phyloP scores from a whole-genome alignment of 2,888 invertebrate species.

The Lordiphosa fenestrarum region DNA sequence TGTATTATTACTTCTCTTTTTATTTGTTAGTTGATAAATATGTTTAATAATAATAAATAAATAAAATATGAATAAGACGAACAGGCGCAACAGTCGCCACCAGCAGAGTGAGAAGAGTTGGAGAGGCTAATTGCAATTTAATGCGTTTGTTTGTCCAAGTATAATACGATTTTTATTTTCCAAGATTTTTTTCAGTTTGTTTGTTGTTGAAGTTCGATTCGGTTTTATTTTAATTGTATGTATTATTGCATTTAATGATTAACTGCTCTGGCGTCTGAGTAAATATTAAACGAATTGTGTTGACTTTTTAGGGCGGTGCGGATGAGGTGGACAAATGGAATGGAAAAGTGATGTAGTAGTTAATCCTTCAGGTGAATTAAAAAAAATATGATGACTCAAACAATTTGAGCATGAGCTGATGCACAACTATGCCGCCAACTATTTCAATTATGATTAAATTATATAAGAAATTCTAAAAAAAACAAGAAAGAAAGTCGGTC shows the following conservation, averaged over 20 bases:
- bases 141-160: conserved; percentile 61
- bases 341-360: too few relatives aligned
- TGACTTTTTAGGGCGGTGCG: too few relatives aligned
- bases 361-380: too few relatives aligned
- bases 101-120: conserved; percentile 5
- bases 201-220: conserved; percentile 25
- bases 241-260: conserved; percentile 38
- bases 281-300: conserved; percentile 17
- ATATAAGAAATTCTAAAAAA: too few relatives aligned
- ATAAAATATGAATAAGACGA: conserved; percentile 6
- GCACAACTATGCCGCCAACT: too few relatives aligned
- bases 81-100: not conserved
- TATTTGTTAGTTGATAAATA: conserved; percentile 34
- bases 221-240: conserved; percentile 29
- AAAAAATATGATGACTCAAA: too few relatives aligned
- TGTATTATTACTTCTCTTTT: conserved; percentile 26
- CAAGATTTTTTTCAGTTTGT: conserved; percentile 23
- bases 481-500: too few relatives aligned
- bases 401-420: too few relatives aligned
- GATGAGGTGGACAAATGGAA: too few relatives aligned
- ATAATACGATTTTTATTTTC: conserved; percentile 43
- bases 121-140: conserved; percentile 61
- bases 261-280: conserved; percentile 18
- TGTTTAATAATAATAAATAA: conserved; percentile 38
- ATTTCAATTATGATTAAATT: too few relatives aligned